Base-by-base conservation (phyloP, 2,888 invertebrate genomes). In the Anthoptus insignis region DNA sequence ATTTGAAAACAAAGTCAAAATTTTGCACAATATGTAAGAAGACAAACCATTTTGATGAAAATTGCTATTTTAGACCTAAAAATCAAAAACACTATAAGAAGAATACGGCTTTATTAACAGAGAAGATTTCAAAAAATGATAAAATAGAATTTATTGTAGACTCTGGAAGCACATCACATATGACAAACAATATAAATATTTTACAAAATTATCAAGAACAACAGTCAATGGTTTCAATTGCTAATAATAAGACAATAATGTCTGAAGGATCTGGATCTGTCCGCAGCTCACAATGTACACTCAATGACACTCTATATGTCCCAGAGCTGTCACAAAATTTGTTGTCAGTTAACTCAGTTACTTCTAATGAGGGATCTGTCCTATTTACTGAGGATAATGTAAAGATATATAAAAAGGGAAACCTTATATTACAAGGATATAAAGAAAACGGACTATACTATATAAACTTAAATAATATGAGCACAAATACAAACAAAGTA, bases 391-490 rank as follows among this genome's bases (percentile, higher is more conserved):
- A 37, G n/a, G n/a, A n/a, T 3, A 9, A 37, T 8, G 37, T 37
- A n/a, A n/a, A 37, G n/a, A 37, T 37, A n/a, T 37, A 37, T 37
- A 37, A n/a, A n/a, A 37, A 37, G n/a, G 37, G 37, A 37, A 37
- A 37, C n/a, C 37, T 37, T 37, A 37, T 37, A n/a, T 9, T 37
- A 37, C 5, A 37, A n/a, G 37, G 37, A n/a, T 3, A 37, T n/a
- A 2, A 37, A n/a, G 37, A 37, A 37, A n/a, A n/a, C 9, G 37
- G 37, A 37, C 6, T 37, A n/a, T 37, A 37, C n/a, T 37, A 37
- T 6, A n/a, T 37, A 8, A 13, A 37, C 37, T 37, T 37, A 37
- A 6, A 37, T 37, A 37, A 37, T n/a, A n/a, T 37, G 9, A 37
- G 13, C 2, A 37, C 3, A n/a, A n/a, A 37, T 37, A 37, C 13